Evolutionary conservation across 2,888 invertebrate genomes (phyloP).

Genomic region (Lamellibrachia satsuma): DNA sequence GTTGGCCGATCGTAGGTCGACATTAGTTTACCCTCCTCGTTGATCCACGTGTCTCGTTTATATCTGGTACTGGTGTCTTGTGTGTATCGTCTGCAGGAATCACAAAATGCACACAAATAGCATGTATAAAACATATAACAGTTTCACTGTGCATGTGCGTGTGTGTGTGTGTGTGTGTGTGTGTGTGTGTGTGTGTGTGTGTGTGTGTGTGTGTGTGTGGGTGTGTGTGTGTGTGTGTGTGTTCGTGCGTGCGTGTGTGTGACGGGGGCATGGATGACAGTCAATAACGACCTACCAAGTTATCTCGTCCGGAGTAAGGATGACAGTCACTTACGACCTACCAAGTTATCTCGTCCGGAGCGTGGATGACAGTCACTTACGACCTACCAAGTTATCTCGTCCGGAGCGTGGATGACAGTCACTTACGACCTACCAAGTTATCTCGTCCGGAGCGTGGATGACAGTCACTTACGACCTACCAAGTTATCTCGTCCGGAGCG

Average conservation of each 20-base stretch:
- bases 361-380: too few species aligned
- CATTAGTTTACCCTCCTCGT: neutral
- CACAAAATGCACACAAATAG: neutral
- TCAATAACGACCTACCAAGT: too few species aligned
- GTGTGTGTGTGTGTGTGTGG: neutral
- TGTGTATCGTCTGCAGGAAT: neutral
- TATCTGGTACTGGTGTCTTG: neutral
- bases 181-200: slow-evolving; percentile 1
- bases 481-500: too few species aligned
- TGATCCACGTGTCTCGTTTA: slow-evolving; percentile 17
- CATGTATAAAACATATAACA: too few species aligned
- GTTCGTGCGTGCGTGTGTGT: neutral
- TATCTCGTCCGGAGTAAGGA: too few species aligned
- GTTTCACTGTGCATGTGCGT: neutral
- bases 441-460: too few species aligned
- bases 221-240: neutral
- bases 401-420: too few species aligned
- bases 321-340: too few species aligned
- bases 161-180: neutral
- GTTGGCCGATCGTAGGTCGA: slow-evolving; percentile 13
- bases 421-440: too few species aligned
- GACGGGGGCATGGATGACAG: neutral
- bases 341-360: too few species aligned
- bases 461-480: too few species aligned
- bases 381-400: too few species aligned